Conservation (phyloP, 2,113 vertebrate genomes). For the Pachyramphus minor region DNA sequence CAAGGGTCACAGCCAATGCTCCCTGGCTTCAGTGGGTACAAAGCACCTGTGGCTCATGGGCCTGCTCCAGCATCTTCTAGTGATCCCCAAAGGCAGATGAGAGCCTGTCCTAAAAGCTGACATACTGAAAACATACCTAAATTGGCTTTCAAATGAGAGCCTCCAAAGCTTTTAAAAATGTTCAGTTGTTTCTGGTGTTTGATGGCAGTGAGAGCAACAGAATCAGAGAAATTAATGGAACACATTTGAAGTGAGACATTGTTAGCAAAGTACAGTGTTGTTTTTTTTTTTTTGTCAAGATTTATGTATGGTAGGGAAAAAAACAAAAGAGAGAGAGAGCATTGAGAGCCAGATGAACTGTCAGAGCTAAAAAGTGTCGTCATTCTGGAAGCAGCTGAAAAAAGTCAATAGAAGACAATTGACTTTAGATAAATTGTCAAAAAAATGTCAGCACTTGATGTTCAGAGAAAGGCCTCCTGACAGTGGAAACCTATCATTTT, state of each 20-base stretch:
- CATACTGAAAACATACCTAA: background rate
- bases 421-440: constrained; percentile 59
- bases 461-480: constrained; percentile 12
- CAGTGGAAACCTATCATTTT: background rate
- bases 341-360: constrained; percentile 30
- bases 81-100: background rate
- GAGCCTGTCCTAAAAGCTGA: background rate
- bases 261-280: background rate
- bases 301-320: constrained; percentile 6
- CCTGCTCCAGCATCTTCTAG: background rate
- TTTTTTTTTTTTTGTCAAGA: background rate
- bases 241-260: background rate
- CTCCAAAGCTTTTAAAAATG: background rate
- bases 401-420: constrained; percentile 63
- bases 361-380: constrained; percentile 43
- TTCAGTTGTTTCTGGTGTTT: background rate
- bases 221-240: background rate
- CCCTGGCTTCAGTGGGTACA: background rate
- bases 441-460: constrained; percentile 1
- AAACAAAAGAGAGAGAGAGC: background rate
- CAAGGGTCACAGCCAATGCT: background rate
- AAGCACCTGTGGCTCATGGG: background rate
- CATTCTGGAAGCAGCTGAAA: constrained; percentile 32
- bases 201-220: background rate
- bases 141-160: background rate